Evolutionary conservation across 2,888 invertebrate genomes (phyloP).

Genomic region (Mamestra brassicae): DNA sequence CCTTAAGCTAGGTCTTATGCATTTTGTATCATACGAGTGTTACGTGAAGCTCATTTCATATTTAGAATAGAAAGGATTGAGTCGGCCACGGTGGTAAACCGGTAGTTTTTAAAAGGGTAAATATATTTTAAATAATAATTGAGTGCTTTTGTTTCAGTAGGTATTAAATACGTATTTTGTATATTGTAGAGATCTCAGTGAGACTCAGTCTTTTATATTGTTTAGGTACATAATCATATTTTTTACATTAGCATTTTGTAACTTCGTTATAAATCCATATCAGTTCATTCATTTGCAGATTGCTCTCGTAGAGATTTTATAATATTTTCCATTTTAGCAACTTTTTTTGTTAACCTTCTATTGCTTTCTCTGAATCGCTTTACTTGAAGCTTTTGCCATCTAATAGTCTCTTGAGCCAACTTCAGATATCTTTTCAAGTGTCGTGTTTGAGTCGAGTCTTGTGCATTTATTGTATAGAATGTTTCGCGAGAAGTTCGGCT

Average conservation of each 20-base stretch:
- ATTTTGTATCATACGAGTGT: too few species aligned
- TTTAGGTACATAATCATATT: not conserved
- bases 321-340: slow-evolving; percentile 6
- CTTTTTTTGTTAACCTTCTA: slow-evolving; percentile 9
- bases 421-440: not conserved
- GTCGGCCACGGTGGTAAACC: not conserved
- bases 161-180: not conserved
- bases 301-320: slow-evolving; percentile 9
- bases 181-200: not conserved
- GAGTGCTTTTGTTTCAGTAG: not conserved
- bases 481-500: not conserved
- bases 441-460: slow-evolving; percentile 11
- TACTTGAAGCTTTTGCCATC: slow-evolving; percentile 3
- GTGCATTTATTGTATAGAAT: not conserved
- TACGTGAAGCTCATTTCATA: too few species aligned
- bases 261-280: not conserved
- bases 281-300: not conserved
- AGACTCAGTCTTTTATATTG: not conserved
- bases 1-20: too few species aligned
- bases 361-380: slow-evolving; percentile 16
- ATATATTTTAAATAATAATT: not conserved
- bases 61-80: not conserved
- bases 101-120: not conserved
- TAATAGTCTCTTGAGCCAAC: slow-evolving; percentile 8
- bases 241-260: not conserved